phyloP scores from a whole-genome alignment of 2,113 vertebrate species.

The Stercorarius parasiticus region DNA sequence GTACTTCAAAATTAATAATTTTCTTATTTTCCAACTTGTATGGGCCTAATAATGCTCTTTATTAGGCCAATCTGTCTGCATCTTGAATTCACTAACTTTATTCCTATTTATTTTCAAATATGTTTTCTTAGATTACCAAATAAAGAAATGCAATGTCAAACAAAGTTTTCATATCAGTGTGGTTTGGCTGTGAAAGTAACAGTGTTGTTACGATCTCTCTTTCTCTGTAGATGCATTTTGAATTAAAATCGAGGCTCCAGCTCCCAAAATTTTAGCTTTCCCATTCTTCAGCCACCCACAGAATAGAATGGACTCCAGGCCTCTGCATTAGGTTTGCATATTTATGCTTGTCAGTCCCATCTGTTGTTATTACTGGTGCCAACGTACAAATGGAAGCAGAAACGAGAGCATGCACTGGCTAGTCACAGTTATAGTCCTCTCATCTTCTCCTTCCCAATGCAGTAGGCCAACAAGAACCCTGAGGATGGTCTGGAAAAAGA shows the following conservation, averaged over 20 bases:
- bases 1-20: neutral
- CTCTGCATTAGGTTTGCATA: neutral
- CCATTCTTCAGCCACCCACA: neutral
- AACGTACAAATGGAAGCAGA: neutral
- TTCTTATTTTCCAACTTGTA: neutral
- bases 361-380: neutral
- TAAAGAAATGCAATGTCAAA: neutral
- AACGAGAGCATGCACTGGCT: neutral
- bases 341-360: neutral
- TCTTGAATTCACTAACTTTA: neutral
- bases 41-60: neutral
- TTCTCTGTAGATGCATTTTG: neutral
- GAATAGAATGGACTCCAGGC: neutral
- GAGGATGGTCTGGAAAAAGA: neutral
- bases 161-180: neutral
- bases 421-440: neutral
- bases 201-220: neutral
- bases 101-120: neutral
- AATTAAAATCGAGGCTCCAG: neutral
- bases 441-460: neutral
- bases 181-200: neutral
- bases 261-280: neutral
- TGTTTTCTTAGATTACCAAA: neutral
- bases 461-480: neutral
- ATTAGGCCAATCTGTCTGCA: neutral